Base-by-base conservation (phyloP, 2,888 invertebrate genomes). In the Megalurothrips usitatus region DNA sequence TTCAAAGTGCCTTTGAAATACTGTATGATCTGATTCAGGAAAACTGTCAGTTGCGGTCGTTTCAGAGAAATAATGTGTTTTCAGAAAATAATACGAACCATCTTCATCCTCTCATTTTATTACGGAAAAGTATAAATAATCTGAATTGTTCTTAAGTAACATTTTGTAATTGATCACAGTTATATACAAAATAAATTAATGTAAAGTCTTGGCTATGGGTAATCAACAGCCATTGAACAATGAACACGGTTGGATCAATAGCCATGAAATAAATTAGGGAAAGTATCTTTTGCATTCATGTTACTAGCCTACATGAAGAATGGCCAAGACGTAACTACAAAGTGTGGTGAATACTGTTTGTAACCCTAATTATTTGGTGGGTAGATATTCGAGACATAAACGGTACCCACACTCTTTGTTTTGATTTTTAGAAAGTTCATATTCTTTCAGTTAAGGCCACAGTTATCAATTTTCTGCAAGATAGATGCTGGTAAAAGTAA, bases 71-170 rank as follows among this genome's bases (percentile, higher is more conserved):
- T 4, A 6, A 6, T 2, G 34, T 43, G 34, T 43, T 43, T 43
- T 43, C 34, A 43, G 34, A 6, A 43, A 43, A 43, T 43, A 43
- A 43, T 43, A 43, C 34, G 34, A 43, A 43, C 2, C 34, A 43
- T 43, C 34, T 43, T 43, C 34, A 43, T 43, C 34, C 34, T 75
- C 68, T 75, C 68, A 26, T 23, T 75, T 75, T 75, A 75, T 75
- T 75, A 75, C 23, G 68, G 68, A 75, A 75, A 75, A 75, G 68
- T 75, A 75, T 75, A 75, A 75, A 75, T 75, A 75, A 75, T 75
- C 68, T 75, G 68, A 12, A 75, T 26, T 75, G 68, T 75, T 26
- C 68, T 75, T 26, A 26, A 75, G 68, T 75, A 75, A 26, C 8
- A 75, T 23, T 75, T 75, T 75, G 68, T 75, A 26, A 23, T 75